Conservation (phyloP, 1,140 invertebrate genomes). For the Ostrea denselamellosa region DNA sequence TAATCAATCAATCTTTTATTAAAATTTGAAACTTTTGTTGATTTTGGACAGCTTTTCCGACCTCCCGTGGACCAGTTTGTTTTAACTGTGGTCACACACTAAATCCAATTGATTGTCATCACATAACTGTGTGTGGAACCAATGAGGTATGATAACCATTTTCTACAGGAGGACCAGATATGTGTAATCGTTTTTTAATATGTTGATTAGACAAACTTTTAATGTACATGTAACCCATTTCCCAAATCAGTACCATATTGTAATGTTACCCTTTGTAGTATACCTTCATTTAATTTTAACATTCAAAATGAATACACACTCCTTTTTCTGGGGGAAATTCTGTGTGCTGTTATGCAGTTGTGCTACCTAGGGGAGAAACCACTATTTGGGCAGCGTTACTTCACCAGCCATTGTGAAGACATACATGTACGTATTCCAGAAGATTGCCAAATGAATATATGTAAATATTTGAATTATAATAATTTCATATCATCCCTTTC, state of each 20-base stretch:
- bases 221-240: too few relatives aligned
- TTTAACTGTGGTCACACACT: constrained; percentile 2
- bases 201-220: too few relatives aligned
- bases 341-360: neutral
- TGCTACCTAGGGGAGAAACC: constrained; percentile 4
- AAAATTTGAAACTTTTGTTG: neutral
- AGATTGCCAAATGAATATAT: neutral
- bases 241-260: too few relatives aligned
- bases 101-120: neutral
- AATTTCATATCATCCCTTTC: neutral
- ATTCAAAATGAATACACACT: too few relatives aligned
- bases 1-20: too few relatives aligned
- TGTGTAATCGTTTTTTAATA: too few relatives aligned
- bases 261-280: too few relatives aligned
- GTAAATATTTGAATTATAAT: neutral
- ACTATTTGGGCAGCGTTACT: neutral
- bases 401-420: constrained; percentile 9
- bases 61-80: neutral
- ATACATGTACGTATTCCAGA: neutral
- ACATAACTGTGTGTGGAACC: neutral
- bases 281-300: neutral
- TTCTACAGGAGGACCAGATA: neutral
- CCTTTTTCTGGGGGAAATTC: too few relatives aligned
- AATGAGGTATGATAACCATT: neutral
- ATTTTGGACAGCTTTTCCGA: neutral